phyloP scores from a whole-genome alignment of 2,888 invertebrate species.

The Standfussiana lucernea region DNA sequence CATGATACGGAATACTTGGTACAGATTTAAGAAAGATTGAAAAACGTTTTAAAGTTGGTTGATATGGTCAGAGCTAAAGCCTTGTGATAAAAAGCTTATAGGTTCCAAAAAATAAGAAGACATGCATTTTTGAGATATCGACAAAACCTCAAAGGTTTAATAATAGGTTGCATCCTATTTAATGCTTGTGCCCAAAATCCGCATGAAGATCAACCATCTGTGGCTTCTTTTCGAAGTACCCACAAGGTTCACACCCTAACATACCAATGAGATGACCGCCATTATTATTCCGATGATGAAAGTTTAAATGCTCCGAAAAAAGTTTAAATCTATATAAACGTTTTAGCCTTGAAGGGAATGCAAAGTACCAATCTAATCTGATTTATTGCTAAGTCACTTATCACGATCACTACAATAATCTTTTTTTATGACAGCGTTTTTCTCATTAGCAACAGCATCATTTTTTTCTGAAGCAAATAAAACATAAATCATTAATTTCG shows the following conservation, averaged over 20 bases:
- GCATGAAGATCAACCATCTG: slow-evolving; percentile 68
- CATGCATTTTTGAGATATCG: not conserved
- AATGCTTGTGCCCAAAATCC: slow-evolving; percentile 62
- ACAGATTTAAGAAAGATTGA: not conserved
- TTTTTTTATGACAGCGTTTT: not conserved
- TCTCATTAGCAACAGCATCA: not conserved
- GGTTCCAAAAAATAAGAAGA: not conserved
- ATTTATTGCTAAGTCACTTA: slow-evolving; percentile 7
- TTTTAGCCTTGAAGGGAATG: slow-evolving; percentile 40
- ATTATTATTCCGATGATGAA: slow-evolving; percentile 77
- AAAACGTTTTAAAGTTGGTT: not conserved
- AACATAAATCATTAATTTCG: not conserved
- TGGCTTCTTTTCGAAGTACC: slow-evolving; percentile 71
- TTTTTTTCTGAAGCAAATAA: not conserved
- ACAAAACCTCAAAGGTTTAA: not conserved
- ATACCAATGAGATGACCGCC: slow-evolving; percentile 70
- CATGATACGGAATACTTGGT: slow-evolving; percentile 20
- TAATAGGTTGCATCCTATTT: not conserved
- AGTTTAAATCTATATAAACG: slow-evolving; percentile 35
- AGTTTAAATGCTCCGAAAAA: slow-evolving; percentile 73
- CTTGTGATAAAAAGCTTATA: not conserved
- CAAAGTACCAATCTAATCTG: slow-evolving; percentile 17
- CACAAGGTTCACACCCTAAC: slow-evolving; percentile 70
- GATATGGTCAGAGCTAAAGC: not conserved
- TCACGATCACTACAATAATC: slow-evolving; percentile 5